Conservation (phyloP, 2,797 vertebrate species). For the Gouania willdenowi region DNA sequence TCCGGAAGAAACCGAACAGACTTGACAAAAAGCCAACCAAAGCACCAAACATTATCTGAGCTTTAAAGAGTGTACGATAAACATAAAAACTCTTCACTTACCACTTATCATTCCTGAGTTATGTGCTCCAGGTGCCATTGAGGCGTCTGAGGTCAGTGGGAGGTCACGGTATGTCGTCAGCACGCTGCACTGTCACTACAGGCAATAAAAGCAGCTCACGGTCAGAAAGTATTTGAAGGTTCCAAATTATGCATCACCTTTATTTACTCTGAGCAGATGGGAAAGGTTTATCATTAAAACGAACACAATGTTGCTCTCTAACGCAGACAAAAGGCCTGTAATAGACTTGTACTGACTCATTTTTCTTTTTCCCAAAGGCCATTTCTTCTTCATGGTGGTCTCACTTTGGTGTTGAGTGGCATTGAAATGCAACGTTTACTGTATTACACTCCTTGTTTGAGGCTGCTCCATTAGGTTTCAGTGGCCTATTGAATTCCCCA, state of each 20-base stretch:
- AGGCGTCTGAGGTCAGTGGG: conserved; percentile 38
- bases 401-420: conserved; percentile 1
- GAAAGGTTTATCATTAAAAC: not conserved
- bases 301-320: not conserved
- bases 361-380: conserved; percentile 22
- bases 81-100: too few species aligned
- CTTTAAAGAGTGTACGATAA: too few species aligned
- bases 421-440: conserved; percentile 66
- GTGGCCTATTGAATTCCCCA: conserved; percentile 31
- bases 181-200: conserved; percentile 9
- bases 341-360: conserved; percentile 14
- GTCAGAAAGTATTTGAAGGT: conserved; percentile 8
- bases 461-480: conserved; percentile 26
- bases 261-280: too few species aligned
- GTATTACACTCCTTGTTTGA: conserved; percentile 38
- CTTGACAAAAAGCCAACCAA: too few species aligned
- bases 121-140: conserved; percentile 39
- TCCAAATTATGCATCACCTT: conserved; percentile 5
- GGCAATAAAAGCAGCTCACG: conserved; percentile 15
- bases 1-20: too few species aligned
- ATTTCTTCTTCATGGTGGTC: conserved; percentile 11
- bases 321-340: conserved; percentile 26
- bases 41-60: too few species aligned
- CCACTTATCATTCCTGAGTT: conserved; percentile 20
- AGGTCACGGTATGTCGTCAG: conserved; percentile 44